These are phyloP conservation scores for Neomonachus schauinslandi DNA, from an alignment of 2,113 vertebrate genomes.

Conservation along the genomic window DNA sequence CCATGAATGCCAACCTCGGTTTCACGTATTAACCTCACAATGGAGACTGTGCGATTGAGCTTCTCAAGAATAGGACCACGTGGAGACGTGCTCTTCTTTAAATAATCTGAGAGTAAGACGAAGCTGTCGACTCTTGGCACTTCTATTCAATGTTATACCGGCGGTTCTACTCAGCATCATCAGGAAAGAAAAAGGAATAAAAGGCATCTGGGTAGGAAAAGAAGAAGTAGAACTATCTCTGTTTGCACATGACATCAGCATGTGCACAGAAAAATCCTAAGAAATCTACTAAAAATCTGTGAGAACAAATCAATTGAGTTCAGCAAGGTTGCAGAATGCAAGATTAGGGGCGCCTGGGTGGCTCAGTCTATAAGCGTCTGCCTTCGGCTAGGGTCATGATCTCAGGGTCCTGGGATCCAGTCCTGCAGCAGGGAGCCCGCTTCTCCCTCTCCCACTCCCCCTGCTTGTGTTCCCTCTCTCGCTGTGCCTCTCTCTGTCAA, in stretches of 20 bases:
- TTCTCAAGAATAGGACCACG: not conserved
- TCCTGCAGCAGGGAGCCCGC: no score
- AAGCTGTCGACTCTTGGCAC: not conserved
- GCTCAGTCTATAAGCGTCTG: no score
- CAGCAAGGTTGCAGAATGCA: not conserved
- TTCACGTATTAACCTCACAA: not conserved
- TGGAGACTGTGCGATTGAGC: not conserved
- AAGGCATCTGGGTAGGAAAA: not conserved
- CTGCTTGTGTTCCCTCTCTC: no score
- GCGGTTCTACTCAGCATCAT: not conserved
- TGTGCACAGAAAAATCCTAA: not conserved
- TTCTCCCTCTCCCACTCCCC: no score
- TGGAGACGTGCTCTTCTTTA: not conserved
- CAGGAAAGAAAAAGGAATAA: not conserved
- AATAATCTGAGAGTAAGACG: not conserved
- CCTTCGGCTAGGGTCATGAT: no score
- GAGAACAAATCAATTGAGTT: not conserved
- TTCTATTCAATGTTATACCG: not conserved
- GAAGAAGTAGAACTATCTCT: not conserved
- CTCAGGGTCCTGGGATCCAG: no score
- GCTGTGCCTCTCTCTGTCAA: no score
- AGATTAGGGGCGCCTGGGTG: not conserved
- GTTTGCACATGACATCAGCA: not conserved
- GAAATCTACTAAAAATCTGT: not conserved
- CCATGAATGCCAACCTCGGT: not conserved